These are phyloP conservation scores for Merops nubicus DNA, from an alignment of 2,113 vertebrate genomes.

Conservation along the genomic window DNA sequence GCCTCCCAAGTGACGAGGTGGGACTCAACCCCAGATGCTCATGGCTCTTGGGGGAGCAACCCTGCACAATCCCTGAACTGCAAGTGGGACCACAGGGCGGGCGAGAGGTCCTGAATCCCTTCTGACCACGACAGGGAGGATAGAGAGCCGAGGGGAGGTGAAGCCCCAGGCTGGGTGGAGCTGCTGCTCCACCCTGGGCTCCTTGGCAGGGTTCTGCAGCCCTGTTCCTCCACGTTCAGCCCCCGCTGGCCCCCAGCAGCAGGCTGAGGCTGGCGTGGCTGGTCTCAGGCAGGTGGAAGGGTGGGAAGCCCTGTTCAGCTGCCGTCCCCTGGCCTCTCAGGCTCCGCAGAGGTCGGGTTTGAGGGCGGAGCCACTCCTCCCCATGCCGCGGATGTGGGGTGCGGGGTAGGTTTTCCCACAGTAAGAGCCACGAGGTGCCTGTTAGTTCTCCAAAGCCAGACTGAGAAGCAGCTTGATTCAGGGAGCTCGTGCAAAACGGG, in stretches of 20 bases:
- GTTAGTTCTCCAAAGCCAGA: not conserved
- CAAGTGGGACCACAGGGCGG: no score
- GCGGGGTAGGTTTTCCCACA: not conserved
- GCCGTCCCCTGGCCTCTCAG: rapidly evolving
- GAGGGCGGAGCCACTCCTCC: not conserved
- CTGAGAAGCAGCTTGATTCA: rapidly evolving
- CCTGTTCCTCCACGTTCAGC: not conserved
- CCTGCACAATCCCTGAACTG: not conserved
- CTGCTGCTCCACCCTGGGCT: not conserved
- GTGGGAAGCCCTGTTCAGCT: rapidly evolving
- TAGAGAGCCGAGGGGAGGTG: not conserved
- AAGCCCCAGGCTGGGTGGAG: not conserved
- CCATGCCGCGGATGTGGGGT: rapidly evolving
- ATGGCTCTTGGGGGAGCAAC: not conserved
- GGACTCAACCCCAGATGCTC: not conserved
- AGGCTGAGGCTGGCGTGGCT: rapidly evolving
- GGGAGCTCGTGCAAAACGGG: not conserved
- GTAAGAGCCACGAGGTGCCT: rapidly evolving
- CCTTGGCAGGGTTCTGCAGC: not conserved
- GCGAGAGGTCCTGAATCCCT: not conserved
- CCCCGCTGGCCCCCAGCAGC: not conserved
- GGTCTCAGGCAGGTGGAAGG: not conserved
- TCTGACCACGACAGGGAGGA: not conserved
- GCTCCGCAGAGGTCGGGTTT: rapidly evolving
- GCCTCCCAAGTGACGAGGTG: not conserved